These are phyloP conservation scores for Edolisoma coerulescens DNA, from an alignment of 2,113 vertebrate genomes.

Conservation along the genomic window DNA sequence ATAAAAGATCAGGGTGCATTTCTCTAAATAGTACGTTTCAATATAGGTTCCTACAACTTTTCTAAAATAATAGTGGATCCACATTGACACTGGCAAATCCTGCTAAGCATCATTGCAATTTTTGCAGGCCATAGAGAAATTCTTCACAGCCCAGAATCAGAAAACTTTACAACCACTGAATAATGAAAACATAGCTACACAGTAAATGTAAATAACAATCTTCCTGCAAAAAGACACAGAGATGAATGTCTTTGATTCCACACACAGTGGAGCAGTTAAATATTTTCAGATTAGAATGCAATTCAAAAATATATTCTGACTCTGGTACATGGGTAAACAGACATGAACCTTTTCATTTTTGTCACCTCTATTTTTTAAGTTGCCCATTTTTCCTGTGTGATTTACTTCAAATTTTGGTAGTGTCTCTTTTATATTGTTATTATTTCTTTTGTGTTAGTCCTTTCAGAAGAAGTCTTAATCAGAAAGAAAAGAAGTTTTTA, in stretches of 20 bases:
- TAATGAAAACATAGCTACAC: neutral
- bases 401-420: neutral
- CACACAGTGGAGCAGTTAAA: neutral
- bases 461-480: neutral
- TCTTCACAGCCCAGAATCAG: neutral
- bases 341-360: neutral
- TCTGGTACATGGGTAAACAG: neutral
- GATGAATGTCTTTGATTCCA: neutral
- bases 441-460: neutral
- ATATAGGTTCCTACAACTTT: neutral
- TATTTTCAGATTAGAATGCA: neutral
- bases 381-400: neutral
- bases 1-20: fast-evolving
- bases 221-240: neutral
- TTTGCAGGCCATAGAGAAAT: neutral
- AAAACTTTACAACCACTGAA: neutral
- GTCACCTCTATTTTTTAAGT: neutral
- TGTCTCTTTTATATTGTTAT: neutral
- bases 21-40: neutral
- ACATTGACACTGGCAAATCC: neutral
- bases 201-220: neutral
- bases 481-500: neutral
- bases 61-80: neutral
- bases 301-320: neutral
- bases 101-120: neutral